Base-by-base conservation (phyloP, 2,797 vertebrate genomes). In the Hyperoplus lanceolatus region DNA sequence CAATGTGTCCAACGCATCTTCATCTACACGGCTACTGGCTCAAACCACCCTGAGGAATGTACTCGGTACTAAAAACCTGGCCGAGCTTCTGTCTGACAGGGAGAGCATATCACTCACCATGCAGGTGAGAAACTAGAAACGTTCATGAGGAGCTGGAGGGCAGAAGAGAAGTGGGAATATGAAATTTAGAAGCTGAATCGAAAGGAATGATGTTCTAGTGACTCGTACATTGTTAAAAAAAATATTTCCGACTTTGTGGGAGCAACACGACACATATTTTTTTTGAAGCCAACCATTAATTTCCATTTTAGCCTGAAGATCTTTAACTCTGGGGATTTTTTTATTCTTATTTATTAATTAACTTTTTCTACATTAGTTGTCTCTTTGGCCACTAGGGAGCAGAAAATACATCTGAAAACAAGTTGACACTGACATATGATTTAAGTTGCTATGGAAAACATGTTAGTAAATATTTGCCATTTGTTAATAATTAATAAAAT, bases 11-110 rank as follows among this genome's bases (percentile, higher is more conserved):
- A 92, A 93, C 6, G 93, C 94, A 5, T 87, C 92, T 76, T 81
- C 66, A 0, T 93, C 94, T 4, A 96, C 95, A 0, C 88, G 90
- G 5, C 90, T 95, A 69, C 87, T 96, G 59, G 94, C 95, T 12
- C 95, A 96, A 75, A 95, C 95, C 74, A 96, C 94, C n/a, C 90
- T 96, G 63, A 93, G 95, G 82, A 96, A 96, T 2, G 93, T 89
- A 0, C 92, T 96, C 6, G 95, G 95, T 0, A 96, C 93, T 51
- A 96, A 95, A 81, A 95, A 93, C 83, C 92, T 96, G 29, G 60
- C 95, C 36, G 94, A 96, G 39, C 91, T 96, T 60, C 73, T 96
- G 8, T 94, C 95, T 13, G 95, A 96, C 89, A 85, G 95, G 85
- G 95, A 96, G 58, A 87, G 91, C 1, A 95, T 96, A 60, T 95